phyloP scores from a whole-genome alignment of 2,113 vertebrate species.

The Butorides virescens region DNA sequence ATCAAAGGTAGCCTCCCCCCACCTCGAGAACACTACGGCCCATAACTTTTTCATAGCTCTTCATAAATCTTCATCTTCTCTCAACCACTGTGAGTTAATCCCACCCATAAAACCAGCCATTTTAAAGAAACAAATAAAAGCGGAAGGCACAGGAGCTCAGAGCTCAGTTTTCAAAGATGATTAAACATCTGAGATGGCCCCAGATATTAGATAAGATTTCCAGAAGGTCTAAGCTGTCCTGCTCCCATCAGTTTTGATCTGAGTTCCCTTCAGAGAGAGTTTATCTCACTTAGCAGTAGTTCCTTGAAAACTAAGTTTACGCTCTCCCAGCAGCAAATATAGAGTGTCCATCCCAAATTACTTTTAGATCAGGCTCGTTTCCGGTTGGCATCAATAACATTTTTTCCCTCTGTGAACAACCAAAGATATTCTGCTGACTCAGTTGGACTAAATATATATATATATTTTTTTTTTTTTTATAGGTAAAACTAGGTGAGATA shows the following conservation, averaged over 20 bases:
- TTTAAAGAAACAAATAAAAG: conserved; percentile 51
- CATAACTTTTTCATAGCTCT: conserved; percentile 32
- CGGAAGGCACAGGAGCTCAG: not conserved
- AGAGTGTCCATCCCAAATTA: not conserved
- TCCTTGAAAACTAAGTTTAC: not conserved
- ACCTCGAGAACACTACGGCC: not conserved
- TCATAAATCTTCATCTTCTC: conserved; percentile 13
- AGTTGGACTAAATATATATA: not conserved
- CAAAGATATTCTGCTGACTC: not conserved
- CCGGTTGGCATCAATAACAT: not conserved
- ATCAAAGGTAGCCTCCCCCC: not conserved
- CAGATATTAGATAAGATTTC: not conserved
- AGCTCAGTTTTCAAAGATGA: conserved; percentile 21
- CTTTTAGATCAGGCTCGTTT: not conserved
- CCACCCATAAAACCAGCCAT: conserved; percentile 5
- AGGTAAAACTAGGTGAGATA: not conserved
- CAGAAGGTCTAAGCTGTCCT: not conserved
- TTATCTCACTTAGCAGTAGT: not conserved
- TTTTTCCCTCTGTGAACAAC: not conserved
- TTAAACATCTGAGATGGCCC: not conserved
- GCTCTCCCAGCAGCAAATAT: not conserved
- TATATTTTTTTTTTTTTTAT: not conserved
- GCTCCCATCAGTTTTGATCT: not conserved
- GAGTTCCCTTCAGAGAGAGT: not conserved
- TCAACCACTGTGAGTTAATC: not conserved